Evolutionary conservation across 2,797 vertebrate species (phyloP).

Genomic region (Fratercula arctica): DNA sequence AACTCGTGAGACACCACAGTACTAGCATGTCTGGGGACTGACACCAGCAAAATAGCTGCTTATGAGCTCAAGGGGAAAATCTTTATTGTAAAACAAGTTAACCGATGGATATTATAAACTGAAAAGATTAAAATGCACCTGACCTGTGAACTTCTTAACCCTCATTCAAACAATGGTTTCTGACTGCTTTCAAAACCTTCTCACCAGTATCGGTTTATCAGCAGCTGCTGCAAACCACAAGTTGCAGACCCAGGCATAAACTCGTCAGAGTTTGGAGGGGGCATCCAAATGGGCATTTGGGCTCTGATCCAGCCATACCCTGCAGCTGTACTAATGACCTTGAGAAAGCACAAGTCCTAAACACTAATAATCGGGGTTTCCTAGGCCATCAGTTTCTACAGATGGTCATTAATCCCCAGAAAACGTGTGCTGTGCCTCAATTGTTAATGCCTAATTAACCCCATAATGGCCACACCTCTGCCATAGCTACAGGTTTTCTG

Average conservation of each 20-base stretch:
- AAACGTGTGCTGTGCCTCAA: not conserved
- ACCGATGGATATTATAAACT: not conserved
- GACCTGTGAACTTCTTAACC: not conserved
- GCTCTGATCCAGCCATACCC: not conserved
- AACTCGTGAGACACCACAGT: not conserved
- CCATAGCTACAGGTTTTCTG: not conserved
- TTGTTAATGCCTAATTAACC: not conserved
- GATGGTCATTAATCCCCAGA: constrained; percentile 21
- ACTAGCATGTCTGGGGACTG: not conserved
- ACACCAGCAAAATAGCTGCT: not conserved
- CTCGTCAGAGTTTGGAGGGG: accelerated
- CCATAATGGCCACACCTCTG: not conserved
- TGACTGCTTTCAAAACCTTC: not conserved
- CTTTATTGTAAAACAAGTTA: not conserved
- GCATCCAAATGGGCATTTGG: accelerated
- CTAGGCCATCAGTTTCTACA: not conserved
- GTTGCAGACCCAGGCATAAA: not conserved
- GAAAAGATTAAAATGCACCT: not conserved
- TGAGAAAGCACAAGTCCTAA: not conserved
- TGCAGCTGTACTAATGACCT: not conserved
- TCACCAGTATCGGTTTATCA: not conserved
- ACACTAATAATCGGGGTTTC: not conserved
- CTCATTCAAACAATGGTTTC: not conserved
- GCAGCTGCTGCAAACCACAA: not conserved
- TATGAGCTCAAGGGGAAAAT: not conserved